Conservation (phyloP, 2,113 vertebrate genomes). For the Rhagologus leucostigma region DNA sequence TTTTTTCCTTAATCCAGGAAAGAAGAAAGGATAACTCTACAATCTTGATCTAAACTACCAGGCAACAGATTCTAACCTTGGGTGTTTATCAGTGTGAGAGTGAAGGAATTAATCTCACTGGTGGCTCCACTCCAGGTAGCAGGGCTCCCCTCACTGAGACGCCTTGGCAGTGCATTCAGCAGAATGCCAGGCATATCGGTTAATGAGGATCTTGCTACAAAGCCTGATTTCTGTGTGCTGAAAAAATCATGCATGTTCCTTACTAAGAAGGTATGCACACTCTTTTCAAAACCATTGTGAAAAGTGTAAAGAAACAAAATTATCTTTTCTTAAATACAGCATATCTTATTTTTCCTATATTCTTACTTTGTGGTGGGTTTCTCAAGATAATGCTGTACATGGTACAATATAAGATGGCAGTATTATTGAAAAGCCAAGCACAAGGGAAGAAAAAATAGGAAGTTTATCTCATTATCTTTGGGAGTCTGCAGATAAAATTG, state of each 20-base stretch:
- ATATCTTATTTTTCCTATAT: background rate
- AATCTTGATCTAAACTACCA: background rate
- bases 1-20: background rate
- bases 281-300: background rate
- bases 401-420: background rate
- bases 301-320: background rate
- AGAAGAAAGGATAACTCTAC: background rate
- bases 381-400: background rate
- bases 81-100: background rate
- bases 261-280: background rate
- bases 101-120: background rate
- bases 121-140: background rate
- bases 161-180: background rate
- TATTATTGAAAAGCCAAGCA: background rate
- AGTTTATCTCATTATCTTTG: slow-evolving; percentile 22
- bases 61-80: background rate
- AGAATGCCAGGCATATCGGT: background rate
- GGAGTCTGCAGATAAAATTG: background rate
- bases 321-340: background rate
- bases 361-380: background rate
- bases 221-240: background rate
- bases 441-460: background rate
- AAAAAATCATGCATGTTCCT: background rate
- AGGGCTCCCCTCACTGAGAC: background rate
- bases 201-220: background rate